These are phyloP conservation scores for Dreissena rostriformis DNA, from an alignment of 1,140 invertebrate species.

Conservation along the genomic window DNA sequence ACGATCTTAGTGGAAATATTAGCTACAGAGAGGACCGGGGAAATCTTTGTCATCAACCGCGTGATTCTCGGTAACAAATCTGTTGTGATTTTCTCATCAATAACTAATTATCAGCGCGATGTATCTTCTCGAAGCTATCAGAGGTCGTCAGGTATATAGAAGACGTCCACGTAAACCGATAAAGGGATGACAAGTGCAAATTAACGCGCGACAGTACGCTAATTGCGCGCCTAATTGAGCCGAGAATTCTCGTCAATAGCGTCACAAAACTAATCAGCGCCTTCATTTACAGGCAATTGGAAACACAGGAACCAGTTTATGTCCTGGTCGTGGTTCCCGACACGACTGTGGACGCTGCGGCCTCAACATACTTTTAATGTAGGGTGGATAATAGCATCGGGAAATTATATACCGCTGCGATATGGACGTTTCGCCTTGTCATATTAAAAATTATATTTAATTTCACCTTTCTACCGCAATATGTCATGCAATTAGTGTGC, in stretches of 20 bases:
- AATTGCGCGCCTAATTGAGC: slow-evolving; percentile 4
- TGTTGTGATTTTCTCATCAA: slow-evolving; percentile 9
- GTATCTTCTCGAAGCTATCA: slow-evolving; percentile 13
- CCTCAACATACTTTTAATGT: too few species aligned
- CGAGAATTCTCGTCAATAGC: background rate
- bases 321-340: background rate
- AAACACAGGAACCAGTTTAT: slow-evolving; percentile 14
- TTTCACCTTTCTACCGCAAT: too few species aligned
- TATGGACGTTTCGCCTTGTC: too few species aligned
- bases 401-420: too few species aligned
- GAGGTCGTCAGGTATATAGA: slow-evolving; percentile 15
- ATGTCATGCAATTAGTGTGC: too few species aligned
- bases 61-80: background rate
- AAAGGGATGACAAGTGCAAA: slow-evolving; percentile 23
- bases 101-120: slow-evolving; percentile 38
- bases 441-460: too few species aligned
- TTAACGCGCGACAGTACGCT: slow-evolving; percentile 29
- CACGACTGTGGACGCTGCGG: background rate
- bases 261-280: background rate
- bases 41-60: background rate
- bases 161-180: slow-evolving; percentile 9
- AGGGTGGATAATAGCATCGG: too few species aligned
- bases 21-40: background rate
- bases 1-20: background rate
- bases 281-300: slow-evolving; percentile 3